Evolutionary conservation across 2,888 invertebrate species (phyloP).

Genomic region (Andrena bucephala): DNA sequence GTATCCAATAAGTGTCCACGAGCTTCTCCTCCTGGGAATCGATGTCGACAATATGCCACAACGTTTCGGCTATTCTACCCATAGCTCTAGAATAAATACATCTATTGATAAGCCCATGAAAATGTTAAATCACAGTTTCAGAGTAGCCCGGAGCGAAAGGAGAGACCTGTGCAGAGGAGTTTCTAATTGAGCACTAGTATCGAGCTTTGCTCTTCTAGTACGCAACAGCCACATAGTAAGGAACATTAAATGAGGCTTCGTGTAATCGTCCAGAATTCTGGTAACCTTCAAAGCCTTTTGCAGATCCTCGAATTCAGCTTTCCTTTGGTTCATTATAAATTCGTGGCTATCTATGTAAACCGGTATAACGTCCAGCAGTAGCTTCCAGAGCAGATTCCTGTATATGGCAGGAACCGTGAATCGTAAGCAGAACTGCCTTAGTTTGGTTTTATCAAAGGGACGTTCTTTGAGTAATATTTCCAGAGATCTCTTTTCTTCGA

Average conservation of each 20-base stretch:
- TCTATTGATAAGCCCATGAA: not conserved
- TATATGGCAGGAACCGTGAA: constrained; percentile 94
- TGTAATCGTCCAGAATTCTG: constrained; percentile 88
- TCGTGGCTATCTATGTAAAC: constrained; percentile 91
- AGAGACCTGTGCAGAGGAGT: constrained; percentile 79
- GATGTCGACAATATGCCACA: constrained; percentile 90
- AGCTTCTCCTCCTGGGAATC: constrained; percentile 84
- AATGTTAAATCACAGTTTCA: not conserved
- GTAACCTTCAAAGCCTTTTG: constrained; percentile 90
- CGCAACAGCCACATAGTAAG: constrained; percentile 94
- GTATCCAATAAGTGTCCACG: constrained; percentile 93
- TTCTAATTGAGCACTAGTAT: constrained; percentile 80
- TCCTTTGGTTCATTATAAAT: constrained; percentile 91
- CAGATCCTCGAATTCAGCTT: constrained; percentile 91
- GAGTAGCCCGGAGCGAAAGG: not conserved
- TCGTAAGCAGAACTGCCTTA: constrained; percentile 94
- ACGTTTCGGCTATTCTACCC: constrained; percentile 87
- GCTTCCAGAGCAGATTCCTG: constrained; percentile 94
- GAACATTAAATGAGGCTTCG: constrained; percentile 89
- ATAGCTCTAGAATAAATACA: constrained; percentile 77
- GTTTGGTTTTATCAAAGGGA: constrained; percentile 91
- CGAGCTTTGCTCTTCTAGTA: constrained; percentile 88
- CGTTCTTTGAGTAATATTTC: constrained; percentile 95
- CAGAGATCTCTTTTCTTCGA: constrained; percentile 95
- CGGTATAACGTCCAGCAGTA: constrained; percentile 92